Evolutionary conservation across 2,113 vertebrate genomes (phyloP).

Genomic region (Trematocara zebra): DNA sequence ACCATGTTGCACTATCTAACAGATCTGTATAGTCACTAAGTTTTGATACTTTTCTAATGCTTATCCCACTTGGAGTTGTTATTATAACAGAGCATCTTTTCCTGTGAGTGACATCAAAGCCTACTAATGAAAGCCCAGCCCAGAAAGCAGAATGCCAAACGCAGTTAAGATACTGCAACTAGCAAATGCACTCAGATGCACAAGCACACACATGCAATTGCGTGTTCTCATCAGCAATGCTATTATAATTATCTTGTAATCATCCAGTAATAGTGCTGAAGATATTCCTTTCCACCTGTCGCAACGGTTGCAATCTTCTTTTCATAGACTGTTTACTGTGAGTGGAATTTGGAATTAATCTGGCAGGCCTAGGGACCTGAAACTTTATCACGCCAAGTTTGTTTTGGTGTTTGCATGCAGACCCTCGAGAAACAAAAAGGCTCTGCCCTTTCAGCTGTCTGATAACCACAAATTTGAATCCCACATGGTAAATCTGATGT

Average conservation of each 20-base stretch:
- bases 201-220: background rate
- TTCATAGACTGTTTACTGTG: background rate
- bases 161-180: background rate
- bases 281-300: background rate
- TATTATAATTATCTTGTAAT: background rate
- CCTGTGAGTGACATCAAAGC: background rate
- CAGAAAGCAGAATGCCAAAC: background rate
- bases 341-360: slow-evolving; percentile 17
- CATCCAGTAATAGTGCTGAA: background rate
- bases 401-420: background rate
- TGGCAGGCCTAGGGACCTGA: slow-evolving; percentile 5
- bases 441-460: background rate
- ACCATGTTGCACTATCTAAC: background rate
- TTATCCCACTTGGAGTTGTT: background rate
- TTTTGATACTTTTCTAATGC: background rate
- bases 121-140: background rate
- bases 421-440: background rate
- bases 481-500: background rate
- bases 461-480: background rate
- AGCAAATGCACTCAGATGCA: background rate
- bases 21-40: background rate
- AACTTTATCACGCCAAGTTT: slow-evolving; percentile 1
- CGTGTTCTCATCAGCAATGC: background rate
- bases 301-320: background rate
- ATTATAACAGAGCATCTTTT: background rate